These are phyloP conservation scores for Alca torda DNA, from an alignment of 2,797 vertebrate genomes.

Conservation along the genomic window DNA sequence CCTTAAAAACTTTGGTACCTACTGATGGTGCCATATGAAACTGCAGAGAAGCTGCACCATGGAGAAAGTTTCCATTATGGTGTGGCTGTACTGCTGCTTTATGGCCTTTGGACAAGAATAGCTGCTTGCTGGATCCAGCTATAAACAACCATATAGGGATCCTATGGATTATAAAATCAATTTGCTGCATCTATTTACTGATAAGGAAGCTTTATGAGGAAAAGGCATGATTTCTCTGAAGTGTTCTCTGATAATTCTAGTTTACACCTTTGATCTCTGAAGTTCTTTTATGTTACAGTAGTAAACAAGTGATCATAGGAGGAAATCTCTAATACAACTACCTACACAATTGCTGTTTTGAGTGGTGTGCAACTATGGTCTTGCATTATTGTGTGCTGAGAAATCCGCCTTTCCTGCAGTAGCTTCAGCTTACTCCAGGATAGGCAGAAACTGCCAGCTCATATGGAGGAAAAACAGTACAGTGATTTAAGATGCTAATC, in stretches of 20 bases:
- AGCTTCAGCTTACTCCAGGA: neutral
- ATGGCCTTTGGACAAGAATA: neutral
- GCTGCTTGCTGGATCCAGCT: neutral
- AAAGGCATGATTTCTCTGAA: neutral
- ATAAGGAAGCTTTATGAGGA: neutral
- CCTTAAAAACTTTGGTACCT: neutral
- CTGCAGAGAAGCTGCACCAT: neutral
- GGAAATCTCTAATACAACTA: neutral
- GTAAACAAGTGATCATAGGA: neutral
- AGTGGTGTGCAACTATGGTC: neutral
- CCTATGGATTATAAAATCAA: neutral
- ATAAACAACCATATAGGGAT: neutral
- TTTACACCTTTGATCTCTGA: neutral
- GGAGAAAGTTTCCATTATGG: neutral
- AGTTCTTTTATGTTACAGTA: neutral
- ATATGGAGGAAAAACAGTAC: neutral
- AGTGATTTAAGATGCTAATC: neutral
- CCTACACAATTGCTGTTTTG: neutral
- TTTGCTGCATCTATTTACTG: neutral
- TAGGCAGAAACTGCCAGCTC: neutral
- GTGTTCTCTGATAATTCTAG: neutral
- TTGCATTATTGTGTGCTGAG: neutral
- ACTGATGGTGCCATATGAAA: neutral
- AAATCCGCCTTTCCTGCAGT: neutral
- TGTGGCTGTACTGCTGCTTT: neutral